Base-by-base conservation (phyloP, 2,113 vertebrate genomes). In the Pantherophis guttatus region DNA sequence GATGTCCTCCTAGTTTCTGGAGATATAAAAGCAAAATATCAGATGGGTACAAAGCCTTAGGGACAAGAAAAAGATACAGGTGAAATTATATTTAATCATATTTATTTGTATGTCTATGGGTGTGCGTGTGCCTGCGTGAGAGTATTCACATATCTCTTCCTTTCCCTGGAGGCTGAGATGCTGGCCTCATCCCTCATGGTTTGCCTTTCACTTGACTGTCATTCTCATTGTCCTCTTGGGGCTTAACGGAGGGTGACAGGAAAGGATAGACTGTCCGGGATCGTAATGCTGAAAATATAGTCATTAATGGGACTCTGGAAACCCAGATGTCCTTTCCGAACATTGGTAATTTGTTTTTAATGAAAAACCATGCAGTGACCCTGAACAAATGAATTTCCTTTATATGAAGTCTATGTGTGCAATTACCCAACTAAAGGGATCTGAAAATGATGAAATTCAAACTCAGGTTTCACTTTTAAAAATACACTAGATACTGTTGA, bases 271-370 rank as follows among this genome's bases (percentile, higher is more conserved):
- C 95, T 96, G 97, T 97, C 96, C 96, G 86, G 96, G 96, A 97
- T 8, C 81, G 97, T 94, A 96, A 96, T 97, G 97, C 97, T 97
- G 97, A 97, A 98, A 98, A 98, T 98, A 98, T 97, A 98, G 98
- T 98, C 98, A 98, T 99, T 99, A 99, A 98, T 97, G 97, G 98
- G 98, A 98, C 98, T 98, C 97, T 86, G 89, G 98, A 98, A 98
- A 98, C 98, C 99, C 99, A 99, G 99, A 99, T 99, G 99, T 99
- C 99, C 98, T 98, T 98, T 98, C 98, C 98, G 98, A 99, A 98
- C 98, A 99, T 98, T 97, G 97, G 99, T 99, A 99, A 99, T 99
- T 99, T 99, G 99, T 99, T 99, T 99, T 99, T 99, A 99, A 99
- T 99, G 99, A 99, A 99, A 99, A 99, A 99, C 99, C 99, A 99